These are phyloP conservation scores for Brachyptera putata DNA, from an alignment of 2,888 invertebrate species.

Conservation along the genomic window DNA sequence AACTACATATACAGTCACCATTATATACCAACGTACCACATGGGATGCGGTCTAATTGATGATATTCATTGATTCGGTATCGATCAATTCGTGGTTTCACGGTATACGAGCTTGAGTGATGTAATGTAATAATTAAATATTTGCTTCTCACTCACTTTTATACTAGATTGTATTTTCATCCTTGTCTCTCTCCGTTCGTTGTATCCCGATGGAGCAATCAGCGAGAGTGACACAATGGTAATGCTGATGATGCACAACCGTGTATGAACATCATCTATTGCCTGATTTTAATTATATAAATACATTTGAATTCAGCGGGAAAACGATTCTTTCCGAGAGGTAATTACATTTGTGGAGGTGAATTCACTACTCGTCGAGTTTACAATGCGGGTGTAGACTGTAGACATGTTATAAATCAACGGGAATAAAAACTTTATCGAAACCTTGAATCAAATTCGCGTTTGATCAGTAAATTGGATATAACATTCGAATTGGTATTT, in stretches of 20 bases:
- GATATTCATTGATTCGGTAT: conserved; percentile 7
- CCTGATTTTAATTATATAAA: conserved; percentile 21
- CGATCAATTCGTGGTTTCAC: conserved; percentile 23
- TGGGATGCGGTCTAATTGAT: conserved; percentile 15
- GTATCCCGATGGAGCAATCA: conserved; percentile 13
- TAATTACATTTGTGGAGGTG: neutral
- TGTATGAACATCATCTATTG: neutral
- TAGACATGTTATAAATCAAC: too few species aligned
- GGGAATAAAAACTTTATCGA: too few species aligned
- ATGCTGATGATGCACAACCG: conserved; percentile 14
- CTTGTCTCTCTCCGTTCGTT: neutral
- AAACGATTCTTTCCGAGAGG: neutral
- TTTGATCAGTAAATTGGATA: too few species aligned
- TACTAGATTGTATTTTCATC: neutral
- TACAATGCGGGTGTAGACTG: too few species aligned
- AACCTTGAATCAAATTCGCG: too few species aligned
- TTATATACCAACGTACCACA: neutral
- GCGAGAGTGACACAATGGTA: conserved; percentile 21
- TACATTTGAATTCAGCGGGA: neutral
- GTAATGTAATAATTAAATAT: conserved; percentile 26
- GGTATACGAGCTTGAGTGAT: conserved; percentile 25
- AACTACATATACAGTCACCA: neutral
- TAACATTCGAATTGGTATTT: too few species aligned
- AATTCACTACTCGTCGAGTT: too few species aligned
- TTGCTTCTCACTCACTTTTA: conserved; percentile 10